A percentile compares a stretch with the other conserved stretches of the same genome.
Conservation (phyloP, 2,113 vertebrate species). For the Pachypanchax playfairii region DNA sequence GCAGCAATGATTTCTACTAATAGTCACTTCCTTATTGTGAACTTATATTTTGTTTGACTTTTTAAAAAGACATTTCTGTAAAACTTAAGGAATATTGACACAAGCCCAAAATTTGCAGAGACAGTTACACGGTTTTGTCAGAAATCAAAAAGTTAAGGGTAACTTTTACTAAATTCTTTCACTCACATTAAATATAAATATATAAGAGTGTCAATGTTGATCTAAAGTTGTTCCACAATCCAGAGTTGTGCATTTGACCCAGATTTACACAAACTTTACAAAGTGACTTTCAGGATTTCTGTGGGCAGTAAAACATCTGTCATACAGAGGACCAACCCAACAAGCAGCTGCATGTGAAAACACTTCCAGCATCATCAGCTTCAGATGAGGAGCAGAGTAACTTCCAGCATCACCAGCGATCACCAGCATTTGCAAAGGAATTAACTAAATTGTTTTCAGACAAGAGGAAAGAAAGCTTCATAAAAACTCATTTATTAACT, state of each 20-base stretch:
- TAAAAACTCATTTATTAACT: too few relatives aligned
- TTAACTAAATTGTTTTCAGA: too few relatives aligned
- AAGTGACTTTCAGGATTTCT: conserved; percentile 4
- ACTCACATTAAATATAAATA: too few relatives aligned
- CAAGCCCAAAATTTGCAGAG: conserved; percentile 12
- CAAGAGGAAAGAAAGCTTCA: too few relatives aligned
- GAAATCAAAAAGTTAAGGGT: too few relatives aligned
- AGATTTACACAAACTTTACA: conserved; percentile 1
- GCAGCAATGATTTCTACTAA: conserved; percentile 14
- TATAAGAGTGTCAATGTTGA: too few relatives aligned
- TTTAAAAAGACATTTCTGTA: not conserved
- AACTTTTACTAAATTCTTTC: too few relatives aligned
- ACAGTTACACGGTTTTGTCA: too few relatives aligned
- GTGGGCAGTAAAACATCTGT: conserved; percentile 34
- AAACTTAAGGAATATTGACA: not conserved
- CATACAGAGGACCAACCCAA: not conserved
- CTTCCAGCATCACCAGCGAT: too few relatives aligned
- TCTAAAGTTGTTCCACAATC: not conserved
- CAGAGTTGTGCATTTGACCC: not conserved
- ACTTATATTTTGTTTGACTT: not conserved
- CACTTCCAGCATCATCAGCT: not conserved
- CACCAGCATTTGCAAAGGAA: too few relatives aligned
- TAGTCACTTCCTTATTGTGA: conserved; percentile 2
- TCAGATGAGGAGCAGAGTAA: not conserved
- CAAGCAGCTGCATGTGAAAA: conserved; percentile 23